A percentile compares a stretch with the other conserved stretches of the same genome.
Conservation (phyloP, 2,797 vertebrate genomes). For the Poliocrania exsul region DNA sequence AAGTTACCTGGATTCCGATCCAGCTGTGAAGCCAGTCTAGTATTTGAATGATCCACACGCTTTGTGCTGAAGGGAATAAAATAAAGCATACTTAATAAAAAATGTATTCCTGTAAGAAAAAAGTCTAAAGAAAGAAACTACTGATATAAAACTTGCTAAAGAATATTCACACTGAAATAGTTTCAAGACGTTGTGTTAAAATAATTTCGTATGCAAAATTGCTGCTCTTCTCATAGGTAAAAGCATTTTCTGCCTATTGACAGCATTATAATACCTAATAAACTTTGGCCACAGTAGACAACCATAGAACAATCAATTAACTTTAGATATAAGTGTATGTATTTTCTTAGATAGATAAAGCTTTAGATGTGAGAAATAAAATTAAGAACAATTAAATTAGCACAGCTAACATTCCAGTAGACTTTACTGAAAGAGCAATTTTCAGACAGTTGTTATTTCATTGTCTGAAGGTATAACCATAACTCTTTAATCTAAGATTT, state of each 20-base stretch:
- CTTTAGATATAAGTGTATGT: background rate
- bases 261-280: background rate
- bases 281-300: background rate
- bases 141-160: background rate
- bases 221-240: background rate
- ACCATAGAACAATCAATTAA: background rate
- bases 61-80: constrained; percentile 84
- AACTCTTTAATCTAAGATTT: background rate
- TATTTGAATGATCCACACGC: constrained; percentile 97
- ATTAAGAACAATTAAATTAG: background rate
- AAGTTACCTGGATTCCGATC: constrained; percentile 94
- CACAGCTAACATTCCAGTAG: background rate
- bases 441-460: background rate
- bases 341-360: background rate
- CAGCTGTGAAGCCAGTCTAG: constrained; percentile 94
- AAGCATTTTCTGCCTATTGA: background rate
- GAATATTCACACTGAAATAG: background rate
- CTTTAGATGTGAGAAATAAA: background rate
- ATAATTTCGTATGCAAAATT: background rate
- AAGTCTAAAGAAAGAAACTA: background rate
- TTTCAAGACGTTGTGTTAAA: background rate
- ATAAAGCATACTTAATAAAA: constrained; percentile 4
- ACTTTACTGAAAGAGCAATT: background rate
- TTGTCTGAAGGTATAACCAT: background rate
- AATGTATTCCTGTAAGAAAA: background rate